phyloP scores from a whole-genome alignment of 1,140 invertebrate species.

The Archegozetes longisetosus region DNA sequence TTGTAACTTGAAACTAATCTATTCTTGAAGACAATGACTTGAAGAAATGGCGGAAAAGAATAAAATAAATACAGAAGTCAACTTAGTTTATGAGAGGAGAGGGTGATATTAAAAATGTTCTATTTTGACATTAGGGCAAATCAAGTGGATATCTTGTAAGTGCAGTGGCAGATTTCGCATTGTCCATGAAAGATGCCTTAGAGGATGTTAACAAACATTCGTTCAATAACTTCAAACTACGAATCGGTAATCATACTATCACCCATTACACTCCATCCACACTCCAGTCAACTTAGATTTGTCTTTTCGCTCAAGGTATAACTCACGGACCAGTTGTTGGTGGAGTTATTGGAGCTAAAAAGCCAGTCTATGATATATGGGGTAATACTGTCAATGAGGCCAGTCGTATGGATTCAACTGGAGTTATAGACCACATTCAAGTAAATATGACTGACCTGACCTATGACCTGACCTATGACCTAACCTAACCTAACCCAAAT shows the following conservation, averaged over 20 bases:
- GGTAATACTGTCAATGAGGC: slow-evolving; percentile 92
- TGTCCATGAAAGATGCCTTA: slow-evolving; percentile 71
- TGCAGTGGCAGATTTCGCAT: slow-evolving; percentile 78
- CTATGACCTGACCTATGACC: not conserved
- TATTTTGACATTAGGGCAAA: slow-evolving; percentile 14
- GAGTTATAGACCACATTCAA: slow-evolving; percentile 68
- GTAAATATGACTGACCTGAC: slow-evolving; percentile 32
- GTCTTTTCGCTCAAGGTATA: no score
- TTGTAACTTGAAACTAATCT: no score
- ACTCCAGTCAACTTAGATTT: not conserved
- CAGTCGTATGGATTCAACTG: slow-evolving; percentile 80
- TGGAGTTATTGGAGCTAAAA: slow-evolving; percentile 89
- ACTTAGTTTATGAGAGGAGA: no score
- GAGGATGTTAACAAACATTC: slow-evolving; percentile 89
- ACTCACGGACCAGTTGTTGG: slow-evolving; percentile 85
- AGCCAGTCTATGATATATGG: slow-evolving; percentile 98
- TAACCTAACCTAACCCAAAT: not conserved
- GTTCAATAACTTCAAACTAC: slow-evolving; percentile 87
- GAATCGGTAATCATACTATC: slow-evolving; percentile 56
- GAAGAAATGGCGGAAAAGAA: not conserved
- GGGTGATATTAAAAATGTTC: no score
- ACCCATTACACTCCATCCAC: not conserved
- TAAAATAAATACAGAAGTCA: no score
- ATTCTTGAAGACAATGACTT: no score
- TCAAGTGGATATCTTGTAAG: slow-evolving; percentile 46